Conservation (phyloP, 2,797 vertebrate genomes). For the Naso thynnoides region DNA sequence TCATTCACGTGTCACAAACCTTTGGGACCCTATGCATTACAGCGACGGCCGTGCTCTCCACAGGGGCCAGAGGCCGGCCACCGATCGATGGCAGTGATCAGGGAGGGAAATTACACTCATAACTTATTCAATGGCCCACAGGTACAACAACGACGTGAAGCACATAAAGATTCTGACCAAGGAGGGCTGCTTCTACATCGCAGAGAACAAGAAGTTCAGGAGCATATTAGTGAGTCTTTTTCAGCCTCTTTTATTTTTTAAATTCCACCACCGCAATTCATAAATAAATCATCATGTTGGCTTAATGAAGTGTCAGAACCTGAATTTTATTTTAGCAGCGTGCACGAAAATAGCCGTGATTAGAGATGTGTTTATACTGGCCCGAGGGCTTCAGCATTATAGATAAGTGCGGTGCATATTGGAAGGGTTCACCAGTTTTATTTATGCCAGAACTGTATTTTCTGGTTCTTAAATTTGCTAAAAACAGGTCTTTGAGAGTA, state of each 20-base stretch:
- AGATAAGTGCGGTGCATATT: constrained; percentile 47
- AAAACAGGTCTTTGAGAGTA: constrained; percentile 2
- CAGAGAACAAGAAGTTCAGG: constrained; percentile 98
- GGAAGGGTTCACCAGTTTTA: constrained; percentile 39
- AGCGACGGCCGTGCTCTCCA: constrained; percentile 76
- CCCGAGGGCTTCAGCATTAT: constrained; percentile 50
- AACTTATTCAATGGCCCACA: constrained; percentile 93
- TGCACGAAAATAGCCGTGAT: constrained; percentile 70
- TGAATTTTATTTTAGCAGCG: constrained; percentile 68
- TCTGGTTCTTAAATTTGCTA: constrained; percentile 16
- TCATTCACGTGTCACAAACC: constrained; percentile 85
- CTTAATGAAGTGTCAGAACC: constrained; percentile 77
- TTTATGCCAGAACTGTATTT: constrained; percentile 22
- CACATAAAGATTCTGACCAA: constrained; percentile 99
- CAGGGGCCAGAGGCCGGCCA: constrained; percentile 80
- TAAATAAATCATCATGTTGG: constrained; percentile 70
- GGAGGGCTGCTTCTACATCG: constrained; percentile 95
- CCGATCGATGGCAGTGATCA: constrained; percentile 93
- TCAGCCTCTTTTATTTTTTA: constrained; percentile 57
- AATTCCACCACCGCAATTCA: constrained; percentile 64
- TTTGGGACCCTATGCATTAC: constrained; percentile 86
- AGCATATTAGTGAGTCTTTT: constrained; percentile 94
- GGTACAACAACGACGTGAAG: constrained; percentile 99
- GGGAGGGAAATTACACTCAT: constrained; percentile 94
- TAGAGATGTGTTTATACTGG: constrained; percentile 60